Evolutionary conservation across 2,113 vertebrate species (phyloP).

Genomic region (Plecturocebus donacophilus): DNA sequence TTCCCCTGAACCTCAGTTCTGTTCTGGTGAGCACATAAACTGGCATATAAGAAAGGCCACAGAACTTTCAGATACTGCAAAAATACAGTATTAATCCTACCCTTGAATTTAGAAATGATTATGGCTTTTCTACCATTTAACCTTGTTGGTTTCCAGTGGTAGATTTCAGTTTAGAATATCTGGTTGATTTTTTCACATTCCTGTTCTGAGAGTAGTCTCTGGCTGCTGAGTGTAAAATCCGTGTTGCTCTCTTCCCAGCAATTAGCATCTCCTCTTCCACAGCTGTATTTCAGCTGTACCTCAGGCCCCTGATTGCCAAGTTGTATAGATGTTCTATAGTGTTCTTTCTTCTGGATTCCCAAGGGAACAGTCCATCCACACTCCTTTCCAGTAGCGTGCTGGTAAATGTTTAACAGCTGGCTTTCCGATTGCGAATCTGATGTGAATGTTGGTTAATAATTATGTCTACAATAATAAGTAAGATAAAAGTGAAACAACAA

Average conservation of each 20-base stretch:
- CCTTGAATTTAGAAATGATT: neutral
- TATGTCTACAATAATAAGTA: neutral
- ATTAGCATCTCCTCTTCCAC: neutral
- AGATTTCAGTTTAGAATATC: neutral
- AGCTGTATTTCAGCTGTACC: neutral
- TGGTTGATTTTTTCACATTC: neutral
- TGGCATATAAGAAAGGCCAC: neutral
- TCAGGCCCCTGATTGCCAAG: neutral
- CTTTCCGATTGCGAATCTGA: neutral
- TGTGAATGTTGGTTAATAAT: neutral
- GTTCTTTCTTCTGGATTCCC: neutral
- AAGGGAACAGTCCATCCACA: neutral
- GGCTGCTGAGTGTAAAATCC: neutral
- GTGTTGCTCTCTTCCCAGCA: neutral
- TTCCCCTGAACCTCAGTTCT: neutral
- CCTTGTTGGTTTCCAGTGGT: neutral
- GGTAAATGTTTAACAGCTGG: neutral
- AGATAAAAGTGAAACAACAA: constrained; percentile 5
- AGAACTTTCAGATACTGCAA: neutral
- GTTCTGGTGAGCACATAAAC: neutral
- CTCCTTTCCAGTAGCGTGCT: neutral
- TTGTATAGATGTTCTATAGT: neutral
- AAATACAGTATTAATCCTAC: neutral
- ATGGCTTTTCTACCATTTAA: neutral
- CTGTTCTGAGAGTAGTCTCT: neutral